Base-by-base conservation (phyloP, 1,140 invertebrate genomes). In the Sipha flava region DNA sequence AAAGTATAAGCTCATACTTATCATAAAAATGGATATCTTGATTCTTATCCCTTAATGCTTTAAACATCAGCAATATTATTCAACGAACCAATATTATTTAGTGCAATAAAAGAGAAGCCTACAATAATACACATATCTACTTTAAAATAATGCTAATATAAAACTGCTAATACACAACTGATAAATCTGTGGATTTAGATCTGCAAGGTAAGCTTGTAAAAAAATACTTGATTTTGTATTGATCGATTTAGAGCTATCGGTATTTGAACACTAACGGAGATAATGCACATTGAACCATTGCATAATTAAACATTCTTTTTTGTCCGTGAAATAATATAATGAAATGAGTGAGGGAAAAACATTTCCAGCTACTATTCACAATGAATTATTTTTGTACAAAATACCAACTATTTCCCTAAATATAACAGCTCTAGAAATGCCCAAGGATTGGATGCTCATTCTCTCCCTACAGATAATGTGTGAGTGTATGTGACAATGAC, bases 401-500 rank as follows among this genome's bases (percentile, higher is more conserved):
- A 73, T 29, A 26, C 66, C 40, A 26, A n/a, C 43, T 23, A 26
- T 45, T 45, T 43, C 37, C 21, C 62, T 49, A 7, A 5, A 7
- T 45, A 29, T 47, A 12, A 18, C 9, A 34, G 23, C 40, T 47
- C 9, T 29, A n/a, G 2, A 29, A n/a, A 43, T 47, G 43, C 47
- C 40, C 62, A 21, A 66, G 5, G 21, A 43, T 23, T 18, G 43
- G 16, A 70, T 29, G 66, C 47, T 70, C 23, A n/a, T 29, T 47
- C 40, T 45, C 7, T 43, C 66, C 2, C 34, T 70, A 29, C 29
- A 45, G 9, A 10, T 29, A 18, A 10, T 47, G 23, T 47, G 66
- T 47, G 66, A 70, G 66, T 59, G 73, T 59, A 47, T 43, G 73
- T 59, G 73, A 77, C 73, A 77, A 77, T 77, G 73, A 77, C 73